Conservation (phyloP, 2,797 vertebrate genomes). For the Petrocephalus sullivani region DNA sequence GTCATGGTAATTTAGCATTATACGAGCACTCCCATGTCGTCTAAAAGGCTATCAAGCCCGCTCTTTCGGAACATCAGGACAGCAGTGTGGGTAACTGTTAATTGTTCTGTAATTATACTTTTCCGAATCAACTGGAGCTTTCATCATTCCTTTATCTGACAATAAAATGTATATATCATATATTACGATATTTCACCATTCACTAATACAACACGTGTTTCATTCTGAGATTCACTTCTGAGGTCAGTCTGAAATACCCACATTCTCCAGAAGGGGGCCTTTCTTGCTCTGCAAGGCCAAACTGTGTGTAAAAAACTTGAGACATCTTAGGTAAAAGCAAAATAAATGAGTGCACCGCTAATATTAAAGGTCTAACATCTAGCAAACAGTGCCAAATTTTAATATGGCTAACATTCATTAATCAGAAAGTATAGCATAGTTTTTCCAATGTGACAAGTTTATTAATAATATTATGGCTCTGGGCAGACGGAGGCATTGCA, state of each 20-base stretch:
- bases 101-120: not conserved
- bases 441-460: not conserved
- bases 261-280: not conserved
- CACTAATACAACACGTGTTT: not conserved
- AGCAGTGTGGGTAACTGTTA: not conserved
- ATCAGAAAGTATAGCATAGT: not conserved
- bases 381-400: not conserved
- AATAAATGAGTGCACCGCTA: not conserved
- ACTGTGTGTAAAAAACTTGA: not conserved
- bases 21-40: not conserved
- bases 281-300: not conserved
- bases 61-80: not conserved
- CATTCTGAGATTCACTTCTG: not conserved
- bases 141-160: not conserved
- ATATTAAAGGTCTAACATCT: not conserved
- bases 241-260: not conserved
- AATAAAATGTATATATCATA: not conserved
- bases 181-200: not conserved
- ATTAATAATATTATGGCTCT: not conserved
- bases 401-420: not conserved
- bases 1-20: not conserved
- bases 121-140: not conserved
- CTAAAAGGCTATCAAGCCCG: not conserved
- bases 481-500: too few species aligned
- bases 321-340: not conserved